These are phyloP conservation scores for Harpagifer antarcticus DNA, from an alignment of 2,797 vertebrate species.

Conservation along the genomic window DNA sequence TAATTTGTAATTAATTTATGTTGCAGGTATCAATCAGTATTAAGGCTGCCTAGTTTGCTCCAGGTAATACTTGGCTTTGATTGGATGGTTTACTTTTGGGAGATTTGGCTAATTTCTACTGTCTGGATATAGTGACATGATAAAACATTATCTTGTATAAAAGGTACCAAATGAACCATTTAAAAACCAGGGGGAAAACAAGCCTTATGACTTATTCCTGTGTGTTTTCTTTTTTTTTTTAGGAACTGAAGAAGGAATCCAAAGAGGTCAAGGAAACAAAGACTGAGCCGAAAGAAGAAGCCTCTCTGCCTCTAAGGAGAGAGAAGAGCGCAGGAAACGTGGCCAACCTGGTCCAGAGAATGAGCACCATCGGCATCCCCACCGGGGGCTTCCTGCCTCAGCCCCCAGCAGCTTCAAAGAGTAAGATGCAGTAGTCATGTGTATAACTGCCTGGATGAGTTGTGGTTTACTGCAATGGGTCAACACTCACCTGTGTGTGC, in stretches of 20 bases:
- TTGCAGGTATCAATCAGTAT: too few relatives aligned
- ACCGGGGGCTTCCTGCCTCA: constrained; percentile 91
- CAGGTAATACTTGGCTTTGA: too few relatives aligned
- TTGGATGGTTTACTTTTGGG: too few relatives aligned
- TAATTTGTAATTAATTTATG: too few relatives aligned
- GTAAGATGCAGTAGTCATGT: constrained; percentile 46
- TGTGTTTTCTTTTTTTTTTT: neutral
- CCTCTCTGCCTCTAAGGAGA: constrained; percentile 80
- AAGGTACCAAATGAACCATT: too few relatives aligned
- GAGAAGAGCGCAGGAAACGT: constrained; percentile 91
- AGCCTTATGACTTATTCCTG: neutral
- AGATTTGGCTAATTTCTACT: too few relatives aligned
- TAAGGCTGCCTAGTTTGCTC: too few relatives aligned
- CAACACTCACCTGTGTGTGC: neutral
- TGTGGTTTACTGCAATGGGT: neutral
- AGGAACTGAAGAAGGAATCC: constrained; percentile 90
- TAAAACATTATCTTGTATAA: too few relatives aligned
- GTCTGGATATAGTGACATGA: too few relatives aligned
- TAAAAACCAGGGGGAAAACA: neutral
- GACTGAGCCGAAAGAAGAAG: constrained; percentile 86
- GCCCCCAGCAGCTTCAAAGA: constrained; percentile 75
- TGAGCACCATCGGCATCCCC: constrained; percentile 93
- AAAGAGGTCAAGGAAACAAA: constrained; percentile 86
- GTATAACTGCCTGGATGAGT: neutral
- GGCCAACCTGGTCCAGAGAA: constrained; percentile 94